A percentile compares a stretch with the other conserved stretches of the same genome.
Conservation (phyloP, 2,113 vertebrate species). For the Xenopus laevis region DNA sequence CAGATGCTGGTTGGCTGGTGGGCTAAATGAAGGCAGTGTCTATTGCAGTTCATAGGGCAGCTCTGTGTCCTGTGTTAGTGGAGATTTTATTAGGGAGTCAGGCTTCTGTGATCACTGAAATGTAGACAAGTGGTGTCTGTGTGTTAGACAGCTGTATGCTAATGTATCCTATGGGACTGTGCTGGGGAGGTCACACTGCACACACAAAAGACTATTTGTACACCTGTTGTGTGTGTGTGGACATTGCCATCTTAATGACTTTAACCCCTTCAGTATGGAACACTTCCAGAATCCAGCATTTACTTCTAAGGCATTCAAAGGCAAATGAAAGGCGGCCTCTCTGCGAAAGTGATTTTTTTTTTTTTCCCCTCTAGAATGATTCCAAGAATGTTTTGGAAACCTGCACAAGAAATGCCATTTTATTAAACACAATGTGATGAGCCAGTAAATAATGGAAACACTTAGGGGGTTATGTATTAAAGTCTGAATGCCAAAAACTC, state of each 20-base stretch:
- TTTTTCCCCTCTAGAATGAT: no score
- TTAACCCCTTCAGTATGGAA: constrained; percentile 37
- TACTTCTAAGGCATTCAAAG: no score
- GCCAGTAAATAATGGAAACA: no score
- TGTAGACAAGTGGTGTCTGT: constrained; percentile 58
- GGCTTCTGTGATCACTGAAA: constrained; percentile 64
- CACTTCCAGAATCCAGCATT: no score
- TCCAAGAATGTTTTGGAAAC: no score
- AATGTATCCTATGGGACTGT: constrained; percentile 75
- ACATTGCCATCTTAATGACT: constrained; percentile 49
- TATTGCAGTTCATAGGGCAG: constrained; percentile 26
- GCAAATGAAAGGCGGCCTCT: no score
- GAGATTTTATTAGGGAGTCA: constrained; percentile 63
- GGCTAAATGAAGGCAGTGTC: constrained; percentile 26
- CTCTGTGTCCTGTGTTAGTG: constrained; percentile 42
- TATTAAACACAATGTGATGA: no score
- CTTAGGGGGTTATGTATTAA: no score
- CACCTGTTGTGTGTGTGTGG: constrained; percentile 80
- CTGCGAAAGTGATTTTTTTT: no score
- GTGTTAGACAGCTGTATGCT: constrained; percentile 77
- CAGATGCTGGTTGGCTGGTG: constrained; percentile 33
- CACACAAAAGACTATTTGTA: constrained; percentile 85
- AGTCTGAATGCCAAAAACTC: no score
- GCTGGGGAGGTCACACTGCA: constrained; percentile 53
- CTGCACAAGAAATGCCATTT: no score